These are phyloP conservation scores for Leptopilina drosophilae DNA, from an alignment of 2,888 invertebrate species.

Conservation along the genomic window DNA sequence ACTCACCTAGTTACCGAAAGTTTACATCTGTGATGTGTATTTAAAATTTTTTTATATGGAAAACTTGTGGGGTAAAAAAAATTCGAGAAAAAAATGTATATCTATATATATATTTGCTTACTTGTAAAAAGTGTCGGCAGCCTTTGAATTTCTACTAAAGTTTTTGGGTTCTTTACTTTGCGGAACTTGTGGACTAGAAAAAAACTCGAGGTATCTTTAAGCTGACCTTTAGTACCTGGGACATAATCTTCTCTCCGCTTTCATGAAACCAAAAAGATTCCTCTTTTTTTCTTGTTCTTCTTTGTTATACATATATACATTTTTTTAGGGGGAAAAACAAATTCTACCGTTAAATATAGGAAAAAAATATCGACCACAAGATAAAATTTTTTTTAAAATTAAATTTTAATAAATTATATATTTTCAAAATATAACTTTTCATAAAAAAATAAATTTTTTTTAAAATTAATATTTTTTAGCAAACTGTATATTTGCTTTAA, in stretches of 20 bases:
- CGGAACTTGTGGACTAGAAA: constrained; percentile 1
- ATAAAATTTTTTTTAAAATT: no score
- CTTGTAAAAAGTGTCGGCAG: not conserved
- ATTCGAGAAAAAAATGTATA: not conserved
- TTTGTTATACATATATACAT: not conserved
- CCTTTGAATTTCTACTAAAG: constrained; percentile 14
- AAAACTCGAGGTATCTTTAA: constrained; percentile 7
- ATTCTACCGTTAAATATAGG: not conserved
- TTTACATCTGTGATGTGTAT: not conserved
- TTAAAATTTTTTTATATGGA: not conserved
- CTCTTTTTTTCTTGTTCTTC: not conserved
- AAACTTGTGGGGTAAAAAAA: not conserved
- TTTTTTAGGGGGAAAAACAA: not conserved
- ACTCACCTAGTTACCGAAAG: no score
- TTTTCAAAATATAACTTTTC: no score
- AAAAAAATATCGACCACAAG: no score
- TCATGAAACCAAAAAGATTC: not conserved
- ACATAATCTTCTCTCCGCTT: constrained; percentile 22
- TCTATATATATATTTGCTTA: not conserved
- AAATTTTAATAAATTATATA: no score
- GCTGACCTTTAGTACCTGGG: constrained; percentile 13
- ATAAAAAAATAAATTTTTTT: no score
- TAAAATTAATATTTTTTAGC: no score
- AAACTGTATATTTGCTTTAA: no score
- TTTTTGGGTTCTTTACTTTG: constrained; percentile 11